These are phyloP conservation scores for Capromys pilorides DNA, from an alignment of 2,797 vertebrate species.

Conservation along the genomic window DNA sequence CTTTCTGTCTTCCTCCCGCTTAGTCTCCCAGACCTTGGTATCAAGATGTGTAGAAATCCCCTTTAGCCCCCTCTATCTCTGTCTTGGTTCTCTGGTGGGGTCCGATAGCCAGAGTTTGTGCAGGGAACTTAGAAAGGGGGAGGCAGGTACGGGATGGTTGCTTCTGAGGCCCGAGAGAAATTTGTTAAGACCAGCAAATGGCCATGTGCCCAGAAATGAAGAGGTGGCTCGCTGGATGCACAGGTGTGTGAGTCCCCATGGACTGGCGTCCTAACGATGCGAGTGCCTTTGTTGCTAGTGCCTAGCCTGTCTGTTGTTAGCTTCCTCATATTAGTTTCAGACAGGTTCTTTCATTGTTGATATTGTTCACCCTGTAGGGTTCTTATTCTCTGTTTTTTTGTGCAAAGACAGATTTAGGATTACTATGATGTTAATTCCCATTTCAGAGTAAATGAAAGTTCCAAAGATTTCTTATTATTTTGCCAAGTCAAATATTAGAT, in stretches of 20 bases:
- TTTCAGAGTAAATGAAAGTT: slow-evolving; percentile 15
- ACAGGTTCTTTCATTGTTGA: not conserved
- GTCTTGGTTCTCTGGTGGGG: not conserved
- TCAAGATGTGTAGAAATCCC: not conserved
- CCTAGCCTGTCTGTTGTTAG: not conserved
- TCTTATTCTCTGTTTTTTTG: not conserved
- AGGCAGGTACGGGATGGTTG: not conserved
- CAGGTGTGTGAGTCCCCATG: not conserved
- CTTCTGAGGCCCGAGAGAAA: not conserved
- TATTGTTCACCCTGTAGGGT: not conserved
- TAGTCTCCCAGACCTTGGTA: not conserved
- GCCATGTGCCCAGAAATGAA: not conserved
- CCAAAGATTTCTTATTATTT: not conserved
- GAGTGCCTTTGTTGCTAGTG: not conserved
- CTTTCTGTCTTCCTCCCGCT: not conserved
- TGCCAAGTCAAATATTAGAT: not conserved
- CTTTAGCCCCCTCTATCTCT: not conserved
- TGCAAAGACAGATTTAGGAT: not conserved
- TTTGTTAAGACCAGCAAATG: not conserved
- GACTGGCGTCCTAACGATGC: not conserved
- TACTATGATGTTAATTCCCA: not conserved
- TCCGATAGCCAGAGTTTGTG: not conserved
- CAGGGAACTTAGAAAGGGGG: not conserved
- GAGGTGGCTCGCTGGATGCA: not conserved
- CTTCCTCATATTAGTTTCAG: not conserved